Evolutionary conservation across 1,140 invertebrate genomes (phyloP), one percentile per base, ranked within the genome.

Genomic region (Drosophila sechellia): DNA sequence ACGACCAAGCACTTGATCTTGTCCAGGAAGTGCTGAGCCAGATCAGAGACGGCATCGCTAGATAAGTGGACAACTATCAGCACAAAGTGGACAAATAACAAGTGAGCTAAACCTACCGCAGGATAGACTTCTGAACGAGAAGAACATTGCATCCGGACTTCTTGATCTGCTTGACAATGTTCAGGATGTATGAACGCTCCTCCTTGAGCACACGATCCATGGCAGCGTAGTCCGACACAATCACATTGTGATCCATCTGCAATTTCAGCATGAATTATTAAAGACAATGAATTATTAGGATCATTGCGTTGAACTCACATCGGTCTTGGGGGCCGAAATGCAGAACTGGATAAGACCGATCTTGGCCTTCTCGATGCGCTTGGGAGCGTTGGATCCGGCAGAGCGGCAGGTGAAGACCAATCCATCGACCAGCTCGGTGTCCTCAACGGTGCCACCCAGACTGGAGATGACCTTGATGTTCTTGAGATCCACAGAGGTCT

Each of bases 1-100:
- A 99, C 95, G 8, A 99, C 98, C 96, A 99, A 97, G 43, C 99
- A 98, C 92, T 99, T 99, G 92, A 99, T 98, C 94, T 99, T 99
- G 87, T 99, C 98, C 73, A 99, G 94, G 93, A 99, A 99, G 92
- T 99, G 99, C 77, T 99, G 94, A 3, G 99, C 98, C 76, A 99
- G 93, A 93, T 99, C 99, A 90, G 96, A 99, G 11, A 99, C 94
- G 22, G 99, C 98, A 95, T 99, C 99, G 79, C 83, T 86, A 6
- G 1, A 46, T 39, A 57, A n/a, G 17, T 8, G 8, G 1, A 0
- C 13, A 31, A 37, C 4, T 17, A 42, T 53, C 11, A 65, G 15
- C 8, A 40, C 79, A 52, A 35, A 11, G 4, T 2, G 27, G 31
- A 2, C 13, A 49, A 25, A 5, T 11, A 6, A 1, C 4, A n/a